These are phyloP conservation scores for Palythoa heliodiscus DNA, from an alignment of 92 coral and sea anemone species.

Conservation along the genomic window DNA sequence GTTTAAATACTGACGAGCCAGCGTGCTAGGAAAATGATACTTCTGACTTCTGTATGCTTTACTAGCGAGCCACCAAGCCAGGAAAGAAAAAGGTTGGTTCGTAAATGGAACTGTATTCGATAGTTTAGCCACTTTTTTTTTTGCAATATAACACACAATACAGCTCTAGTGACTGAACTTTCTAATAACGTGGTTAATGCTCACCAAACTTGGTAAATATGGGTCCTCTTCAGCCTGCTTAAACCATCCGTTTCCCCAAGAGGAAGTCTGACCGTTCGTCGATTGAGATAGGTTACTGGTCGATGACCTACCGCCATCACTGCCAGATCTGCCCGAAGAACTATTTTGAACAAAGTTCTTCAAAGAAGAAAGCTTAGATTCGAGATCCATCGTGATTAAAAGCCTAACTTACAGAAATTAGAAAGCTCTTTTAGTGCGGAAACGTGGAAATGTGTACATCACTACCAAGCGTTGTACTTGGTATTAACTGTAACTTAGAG, in stretches of 20 bases:
- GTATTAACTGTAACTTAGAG: conserved; percentile 14
- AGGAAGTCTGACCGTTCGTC: conserved; percentile 59
- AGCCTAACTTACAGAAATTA: not conserved
- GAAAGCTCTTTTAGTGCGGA: not conserved
- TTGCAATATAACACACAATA: too few species aligned
- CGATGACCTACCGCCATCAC: conserved; percentile 16
- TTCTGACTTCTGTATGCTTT: too few species aligned
- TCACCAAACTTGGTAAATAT: conserved; percentile 76
- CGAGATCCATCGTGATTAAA: conserved; percentile 65
- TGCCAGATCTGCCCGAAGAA: conserved; percentile 63
- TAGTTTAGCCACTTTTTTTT: too few species aligned
- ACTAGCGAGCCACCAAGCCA: too few species aligned
- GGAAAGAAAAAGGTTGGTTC: too few species aligned
- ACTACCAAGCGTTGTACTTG: not conserved
- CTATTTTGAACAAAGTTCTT: conserved; percentile 81
- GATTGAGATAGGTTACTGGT: conserved; percentile 24
- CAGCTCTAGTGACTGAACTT: not conserved
- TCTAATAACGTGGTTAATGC: not conserved
- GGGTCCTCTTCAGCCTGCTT: conserved; percentile 80
- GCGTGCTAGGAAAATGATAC: too few species aligned
- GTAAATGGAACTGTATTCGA: too few species aligned
- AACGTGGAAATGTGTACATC: conserved; percentile 30
- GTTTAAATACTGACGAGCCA: too few species aligned
- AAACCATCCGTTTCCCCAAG: conserved; percentile 74
- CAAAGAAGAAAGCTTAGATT: conserved; percentile 83